Conservation (phyloP, 2,888 invertebrate species). For the Leptopilina myrica region DNA sequence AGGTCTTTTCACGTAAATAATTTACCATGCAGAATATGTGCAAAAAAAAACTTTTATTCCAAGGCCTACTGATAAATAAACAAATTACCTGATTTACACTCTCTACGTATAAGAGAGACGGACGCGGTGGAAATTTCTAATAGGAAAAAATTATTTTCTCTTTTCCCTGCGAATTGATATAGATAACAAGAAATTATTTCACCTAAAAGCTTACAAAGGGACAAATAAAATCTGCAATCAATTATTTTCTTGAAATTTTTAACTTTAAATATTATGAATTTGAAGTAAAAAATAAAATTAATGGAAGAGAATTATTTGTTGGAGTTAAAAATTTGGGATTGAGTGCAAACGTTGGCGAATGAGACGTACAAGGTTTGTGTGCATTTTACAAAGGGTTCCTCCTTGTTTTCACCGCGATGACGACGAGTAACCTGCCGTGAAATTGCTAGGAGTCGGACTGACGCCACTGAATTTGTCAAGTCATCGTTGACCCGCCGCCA, state of each 20-base stretch:
- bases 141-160: no score
- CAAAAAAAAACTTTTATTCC: background rate
- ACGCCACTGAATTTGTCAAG: slow-evolving; percentile 69
- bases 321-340: slow-evolving; percentile 26
- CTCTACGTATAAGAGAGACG: no score
- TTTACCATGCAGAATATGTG: slow-evolving; percentile 1
- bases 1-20: slow-evolving; percentile 25
- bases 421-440: slow-evolving; percentile 73
- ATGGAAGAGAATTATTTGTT: slow-evolving; percentile 4
- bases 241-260: no score
- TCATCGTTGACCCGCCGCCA: slow-evolving; percentile 68
- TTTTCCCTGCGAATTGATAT: no score
- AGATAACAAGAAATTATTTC: no score
- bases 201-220: no score
- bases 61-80: slow-evolving; percentile 2
- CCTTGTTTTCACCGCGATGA: slow-evolving; percentile 72
- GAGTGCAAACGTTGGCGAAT: slow-evolving; percentile 56
- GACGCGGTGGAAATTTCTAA: no score
- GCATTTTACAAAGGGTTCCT: slow-evolving; percentile 64
- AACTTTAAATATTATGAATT: no score
- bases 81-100: slow-evolving; percentile 1
- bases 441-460: slow-evolving; percentile 73
- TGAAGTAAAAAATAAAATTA: no score
- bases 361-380: slow-evolving; percentile 65
- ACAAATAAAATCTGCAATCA: no score